Evolutionary conservation across 2,888 invertebrate genomes (phyloP), one percentile per base, ranked within the genome.

Genomic region (Cephus runcator): DNA sequence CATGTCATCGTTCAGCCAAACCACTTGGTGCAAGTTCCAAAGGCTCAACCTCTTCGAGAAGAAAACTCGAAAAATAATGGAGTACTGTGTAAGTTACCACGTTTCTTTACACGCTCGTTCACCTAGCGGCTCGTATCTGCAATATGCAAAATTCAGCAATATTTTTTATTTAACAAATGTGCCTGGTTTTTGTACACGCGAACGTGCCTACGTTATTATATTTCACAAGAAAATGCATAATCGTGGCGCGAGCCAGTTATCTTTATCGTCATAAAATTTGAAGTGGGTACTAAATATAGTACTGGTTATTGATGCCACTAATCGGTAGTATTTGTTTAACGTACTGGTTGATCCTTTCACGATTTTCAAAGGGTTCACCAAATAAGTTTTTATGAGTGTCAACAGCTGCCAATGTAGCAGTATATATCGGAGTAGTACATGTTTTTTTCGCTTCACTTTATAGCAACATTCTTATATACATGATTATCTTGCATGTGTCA

Each of bases 1-100:
- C 96, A 96, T 79, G 96, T 96, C 78, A 97, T 96, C 89, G 96
- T 96, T 76, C 95, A 96, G 87, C 96, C 96, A 40, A 96, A 95
- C 81, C 96, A 97, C 89, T 92, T 97, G 87, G 92, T 97, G 84
- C 96, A 96, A 31, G 94, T 96, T 82, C 85, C 88, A 74, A 91
- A 90, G 84, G 80, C 83, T 73, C 85, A 88, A 80, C 84, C 87
- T 76, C 77, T 83, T 35, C 84, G 89, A 69, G 90, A 91, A 81
- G 91, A 91, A 79, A 88, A 80, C 81, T 80, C 86, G 75, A 90
- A 90, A 84, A 90, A 88, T 82, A 90, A 91, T 75, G 90, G 89
- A 81, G 87, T 90, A 78, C 84, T 90, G 79, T 89, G 91, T 91
- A 86, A 90, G 90, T 90, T 40, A 69, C 3, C 34, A 34, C 34